phyloP scores from a whole-genome alignment of 2,113 vertebrate genomes.

The Atlantisia rogersi region DNA sequence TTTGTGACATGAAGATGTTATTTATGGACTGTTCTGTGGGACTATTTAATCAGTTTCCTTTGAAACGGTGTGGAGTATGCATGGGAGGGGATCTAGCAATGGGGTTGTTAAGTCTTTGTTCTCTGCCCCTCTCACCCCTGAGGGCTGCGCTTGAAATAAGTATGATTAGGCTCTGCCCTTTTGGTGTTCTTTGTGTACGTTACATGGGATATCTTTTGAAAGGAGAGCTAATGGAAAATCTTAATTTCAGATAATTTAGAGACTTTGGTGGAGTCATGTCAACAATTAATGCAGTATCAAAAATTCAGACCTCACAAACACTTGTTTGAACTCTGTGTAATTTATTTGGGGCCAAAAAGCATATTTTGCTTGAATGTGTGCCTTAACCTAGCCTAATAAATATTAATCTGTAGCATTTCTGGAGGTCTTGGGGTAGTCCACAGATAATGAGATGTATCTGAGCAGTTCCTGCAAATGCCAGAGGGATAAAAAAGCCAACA shows the following conservation, averaged over 20 bases:
- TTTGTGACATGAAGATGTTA: background rate
- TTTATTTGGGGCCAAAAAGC: background rate
- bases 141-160: background rate
- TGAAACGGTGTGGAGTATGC: background rate
- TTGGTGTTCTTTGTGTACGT: background rate
- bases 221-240: too few species aligned
- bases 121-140: accelerated
- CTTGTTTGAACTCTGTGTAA: background rate
- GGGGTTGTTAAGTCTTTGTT: background rate
- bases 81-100: background rate
- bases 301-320: background rate
- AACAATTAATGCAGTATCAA: background rate
- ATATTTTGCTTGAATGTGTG: background rate
- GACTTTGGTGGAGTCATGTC: background rate
- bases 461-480: background rate
- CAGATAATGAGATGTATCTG: background rate
- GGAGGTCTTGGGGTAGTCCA: background rate
- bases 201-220: background rate
- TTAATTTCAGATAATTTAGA: background rate
- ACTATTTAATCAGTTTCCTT: background rate
- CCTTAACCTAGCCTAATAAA: background rate
- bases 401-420: background rate
- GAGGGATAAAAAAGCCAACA: background rate
- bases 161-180: background rate
- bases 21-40: background rate